Evolutionary conservation across 2,797 vertebrate species (phyloP), one percentile per base, ranked within the genome.

Genomic region (Furcifer pardalis): DNA sequence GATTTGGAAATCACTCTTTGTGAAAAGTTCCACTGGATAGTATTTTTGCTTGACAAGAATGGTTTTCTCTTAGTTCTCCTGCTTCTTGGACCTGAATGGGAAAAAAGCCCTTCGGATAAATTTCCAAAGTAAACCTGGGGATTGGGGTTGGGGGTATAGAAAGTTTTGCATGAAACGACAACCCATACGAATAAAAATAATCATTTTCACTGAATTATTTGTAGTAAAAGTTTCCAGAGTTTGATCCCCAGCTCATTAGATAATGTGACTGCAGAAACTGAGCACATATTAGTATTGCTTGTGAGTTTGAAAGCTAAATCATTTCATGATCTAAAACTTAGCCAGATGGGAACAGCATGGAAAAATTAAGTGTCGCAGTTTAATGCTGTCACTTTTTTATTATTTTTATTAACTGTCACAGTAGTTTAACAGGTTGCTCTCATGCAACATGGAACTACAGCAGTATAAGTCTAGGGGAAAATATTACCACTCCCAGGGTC

Each of bases 171-270:
- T n/a, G n/a, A n/a, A n/a, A n/a, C 32, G 79, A 83, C 79, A 65
- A 71, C 88, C 77, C 25, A 76, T n/a, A n/a, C n/a, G 44, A 88
- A 86, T 89, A 79, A 83, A n/a, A 84, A 84, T 75, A 73, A 82
- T 56, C 63, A 25, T 9, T 35, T 89, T 13, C 71, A 60, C 52
- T 66, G 8, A 82, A 13, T 62, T 84, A 23, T 59, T 82, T 65
- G 17, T 78, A 87, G 9, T 42, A 49, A 86, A 74, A 81, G 79
- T 72, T 83, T 85, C 66, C 42, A 4, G 62, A 44, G 44, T 86
- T n/a, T 77, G 37, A 62, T 84, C 1, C 63, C 30, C 32, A 77
- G 72, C 74, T 89, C 77, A 19, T 71, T 88, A 52, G 52, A 60
- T 77, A 84, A 86, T 23, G n/a, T 77, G 81, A 52, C 62, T 25